phyloP scores from a whole-genome alignment of 2,113 vertebrate genomes.

The Catharus bicknelli region DNA sequence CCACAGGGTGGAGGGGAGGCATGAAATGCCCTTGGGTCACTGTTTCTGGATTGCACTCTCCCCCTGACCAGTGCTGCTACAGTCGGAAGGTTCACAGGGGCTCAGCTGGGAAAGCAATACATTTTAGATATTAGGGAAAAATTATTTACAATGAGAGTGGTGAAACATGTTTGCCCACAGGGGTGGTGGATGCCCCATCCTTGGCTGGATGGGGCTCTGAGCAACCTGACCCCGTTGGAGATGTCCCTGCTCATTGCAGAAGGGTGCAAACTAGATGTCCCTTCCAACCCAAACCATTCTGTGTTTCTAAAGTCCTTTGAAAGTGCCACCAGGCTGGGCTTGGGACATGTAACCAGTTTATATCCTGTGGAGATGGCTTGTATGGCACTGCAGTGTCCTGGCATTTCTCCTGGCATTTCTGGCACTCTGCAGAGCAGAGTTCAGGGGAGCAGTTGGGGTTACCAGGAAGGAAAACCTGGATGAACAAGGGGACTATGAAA shows the following conservation, averaged over 20 bases:
- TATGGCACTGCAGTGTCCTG: fast-evolving
- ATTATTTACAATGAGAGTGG: background rate
- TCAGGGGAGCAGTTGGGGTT: background rate
- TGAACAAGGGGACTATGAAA: background rate
- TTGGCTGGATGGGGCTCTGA: background rate
- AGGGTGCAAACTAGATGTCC: background rate
- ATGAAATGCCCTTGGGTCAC: background rate
- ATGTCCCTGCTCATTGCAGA: background rate
- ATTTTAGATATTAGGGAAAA: background rate
- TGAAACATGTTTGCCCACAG: background rate
- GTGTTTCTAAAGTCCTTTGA: background rate
- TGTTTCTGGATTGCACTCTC: background rate
- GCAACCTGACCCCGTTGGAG: background rate
- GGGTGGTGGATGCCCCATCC: background rate
- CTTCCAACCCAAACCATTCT: background rate
- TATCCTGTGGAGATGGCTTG: background rate
- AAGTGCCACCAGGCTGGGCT: background rate
- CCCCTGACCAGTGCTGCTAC: background rate
- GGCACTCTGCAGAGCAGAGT: background rate
- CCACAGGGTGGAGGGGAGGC: fast-evolving
- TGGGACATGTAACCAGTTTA: background rate
- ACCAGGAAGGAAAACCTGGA: background rate
- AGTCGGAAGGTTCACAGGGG: fast-evolving
- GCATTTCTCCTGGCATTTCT: background rate
- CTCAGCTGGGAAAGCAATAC: background rate